phyloP scores from a whole-genome alignment of 2,113 vertebrate genomes.

The Pimephales promelas region DNA sequence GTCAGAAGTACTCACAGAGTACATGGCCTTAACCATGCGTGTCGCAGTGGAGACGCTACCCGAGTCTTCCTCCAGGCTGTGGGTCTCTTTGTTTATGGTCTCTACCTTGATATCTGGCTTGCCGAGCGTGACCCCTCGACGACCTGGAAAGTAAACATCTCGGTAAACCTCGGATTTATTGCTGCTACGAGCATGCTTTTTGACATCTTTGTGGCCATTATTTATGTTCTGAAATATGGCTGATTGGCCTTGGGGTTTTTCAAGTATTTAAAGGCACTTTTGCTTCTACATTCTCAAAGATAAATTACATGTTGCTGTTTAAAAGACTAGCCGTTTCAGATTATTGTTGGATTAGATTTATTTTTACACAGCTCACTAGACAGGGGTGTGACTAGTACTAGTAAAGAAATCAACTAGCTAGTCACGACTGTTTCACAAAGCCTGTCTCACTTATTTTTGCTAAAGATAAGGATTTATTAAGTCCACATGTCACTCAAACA shows the following conservation, averaged over 20 bases:
- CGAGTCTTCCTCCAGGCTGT: constrained; percentile 91
- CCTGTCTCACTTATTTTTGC: too few relatives aligned
- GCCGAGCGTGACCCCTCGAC: constrained; percentile 91
- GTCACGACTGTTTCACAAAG: too few relatives aligned
- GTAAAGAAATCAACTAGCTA: too few relatives aligned
- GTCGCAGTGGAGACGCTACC: constrained; percentile 92
- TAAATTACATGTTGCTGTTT: background rate
- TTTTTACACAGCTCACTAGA: background rate
- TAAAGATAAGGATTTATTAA: too few relatives aligned
- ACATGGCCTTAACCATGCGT: constrained; percentile 97
- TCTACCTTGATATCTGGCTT: constrained; percentile 98
- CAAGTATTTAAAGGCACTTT: background rate
- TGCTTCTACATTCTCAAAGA: background rate
- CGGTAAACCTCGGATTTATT: background rate
- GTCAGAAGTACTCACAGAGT: constrained; percentile 82
- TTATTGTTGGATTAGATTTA: background rate
- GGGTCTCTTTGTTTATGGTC: constrained; percentile 94
- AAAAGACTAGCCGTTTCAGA: background rate
- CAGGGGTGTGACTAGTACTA: too few relatives aligned
- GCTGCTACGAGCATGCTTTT: background rate
- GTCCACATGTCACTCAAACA: too few relatives aligned
- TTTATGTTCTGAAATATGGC: background rate
- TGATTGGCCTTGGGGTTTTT: background rate
- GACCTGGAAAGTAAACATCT: constrained; percentile 76
- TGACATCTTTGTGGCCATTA: background rate